A percentile compares a stretch with the other conserved stretches of the same genome.
These are phyloP conservation scores for Drosophila subobscura DNA, from an alignment of 1,140 invertebrate genomes.

Conservation along the genomic window DNA sequence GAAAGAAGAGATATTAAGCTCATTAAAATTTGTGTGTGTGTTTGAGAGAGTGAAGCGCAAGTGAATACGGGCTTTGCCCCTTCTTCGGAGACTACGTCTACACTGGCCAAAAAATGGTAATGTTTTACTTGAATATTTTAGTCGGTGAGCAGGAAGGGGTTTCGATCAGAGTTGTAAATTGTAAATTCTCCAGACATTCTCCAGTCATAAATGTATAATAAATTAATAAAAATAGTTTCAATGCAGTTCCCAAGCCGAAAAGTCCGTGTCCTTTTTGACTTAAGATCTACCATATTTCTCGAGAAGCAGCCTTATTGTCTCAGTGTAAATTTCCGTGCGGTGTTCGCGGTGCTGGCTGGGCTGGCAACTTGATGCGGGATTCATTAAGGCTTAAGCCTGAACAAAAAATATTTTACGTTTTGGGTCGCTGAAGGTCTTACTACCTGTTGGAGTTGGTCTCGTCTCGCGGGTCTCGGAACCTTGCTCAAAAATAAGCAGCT, in stretches of 20 bases:
- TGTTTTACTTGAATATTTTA: too few species aligned
- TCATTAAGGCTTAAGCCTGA: slow-evolving; percentile 74
- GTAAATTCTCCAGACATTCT: too few species aligned
- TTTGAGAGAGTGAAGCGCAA: slow-evolving; percentile 16
- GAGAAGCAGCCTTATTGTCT: too few species aligned
- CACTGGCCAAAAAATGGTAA: too few species aligned
- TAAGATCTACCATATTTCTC: too few species aligned
- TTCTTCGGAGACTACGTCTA: neutral
- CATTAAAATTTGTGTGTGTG: slow-evolving; percentile 66
- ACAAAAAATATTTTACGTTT: slow-evolving; percentile 70
- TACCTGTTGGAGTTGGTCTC: slow-evolving; percentile 59
- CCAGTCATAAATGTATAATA: too few species aligned
- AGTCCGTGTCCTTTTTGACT: too few species aligned
- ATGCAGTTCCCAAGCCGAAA: too few species aligned
- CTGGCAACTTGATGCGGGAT: slow-evolving; percentile 78
- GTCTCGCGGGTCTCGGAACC: slow-evolving; percentile 38
- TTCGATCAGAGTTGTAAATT: too few species aligned
- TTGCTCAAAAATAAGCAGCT: slow-evolving; percentile 64
- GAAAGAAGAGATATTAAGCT: slow-evolving; percentile 70
- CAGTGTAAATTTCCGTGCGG: neutral
- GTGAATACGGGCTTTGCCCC: slow-evolving; percentile 4
- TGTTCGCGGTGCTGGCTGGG: slow-evolving; percentile 26
- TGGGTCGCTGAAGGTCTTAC: slow-evolving; percentile 68
- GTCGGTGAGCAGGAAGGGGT: too few species aligned
- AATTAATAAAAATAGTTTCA: too few species aligned